Evolutionary conservation across 2,888 invertebrate genomes (phyloP).

Genomic region (Argyresthia albistria): DNA sequence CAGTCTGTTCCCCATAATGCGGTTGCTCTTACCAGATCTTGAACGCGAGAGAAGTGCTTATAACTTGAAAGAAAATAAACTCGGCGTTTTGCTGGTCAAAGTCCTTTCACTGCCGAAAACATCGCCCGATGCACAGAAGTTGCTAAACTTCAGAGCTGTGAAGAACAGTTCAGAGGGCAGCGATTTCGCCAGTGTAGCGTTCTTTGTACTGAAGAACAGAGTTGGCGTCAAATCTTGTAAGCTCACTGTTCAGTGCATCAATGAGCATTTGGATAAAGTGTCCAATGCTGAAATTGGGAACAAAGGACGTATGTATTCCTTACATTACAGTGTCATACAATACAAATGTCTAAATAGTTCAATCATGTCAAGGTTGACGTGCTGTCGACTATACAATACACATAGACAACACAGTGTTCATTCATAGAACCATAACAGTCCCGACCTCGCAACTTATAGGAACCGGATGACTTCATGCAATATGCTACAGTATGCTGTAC

Average conservation of each 20-base stretch:
- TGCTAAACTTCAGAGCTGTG: constrained; percentile 57
- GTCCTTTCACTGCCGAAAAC: constrained; percentile 81
- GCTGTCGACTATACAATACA: no score
- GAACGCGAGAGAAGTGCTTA: constrained; percentile 88
- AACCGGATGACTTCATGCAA: no score
- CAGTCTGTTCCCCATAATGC: constrained; percentile 80
- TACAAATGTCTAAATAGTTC: no score
- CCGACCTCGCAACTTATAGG: no score
- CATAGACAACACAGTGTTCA: no score
- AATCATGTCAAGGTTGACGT: no score
- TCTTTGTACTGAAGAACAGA: constrained; percentile 76
- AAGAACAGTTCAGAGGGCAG: constrained; percentile 55
- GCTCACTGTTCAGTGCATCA: constrained; percentile 80
- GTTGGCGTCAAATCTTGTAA: constrained; percentile 42
- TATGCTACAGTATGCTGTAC: no score
- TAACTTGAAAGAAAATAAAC: constrained; percentile 84
- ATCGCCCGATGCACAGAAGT: constrained; percentile 51
- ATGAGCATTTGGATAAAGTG: constrained; percentile 81
- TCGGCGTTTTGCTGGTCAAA: constrained; percentile 82
- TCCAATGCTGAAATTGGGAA: constrained; percentile 76
- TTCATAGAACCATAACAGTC: no score
- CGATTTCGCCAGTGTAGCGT: constrained; percentile 89
- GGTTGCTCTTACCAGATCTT: constrained; percentile 83
- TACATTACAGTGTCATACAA: no score
- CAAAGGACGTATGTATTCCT: constrained; percentile 62